Evolutionary conservation across 2,888 invertebrate genomes (phyloP).

Genomic region (Harpagoxenus sublaevis): DNA sequence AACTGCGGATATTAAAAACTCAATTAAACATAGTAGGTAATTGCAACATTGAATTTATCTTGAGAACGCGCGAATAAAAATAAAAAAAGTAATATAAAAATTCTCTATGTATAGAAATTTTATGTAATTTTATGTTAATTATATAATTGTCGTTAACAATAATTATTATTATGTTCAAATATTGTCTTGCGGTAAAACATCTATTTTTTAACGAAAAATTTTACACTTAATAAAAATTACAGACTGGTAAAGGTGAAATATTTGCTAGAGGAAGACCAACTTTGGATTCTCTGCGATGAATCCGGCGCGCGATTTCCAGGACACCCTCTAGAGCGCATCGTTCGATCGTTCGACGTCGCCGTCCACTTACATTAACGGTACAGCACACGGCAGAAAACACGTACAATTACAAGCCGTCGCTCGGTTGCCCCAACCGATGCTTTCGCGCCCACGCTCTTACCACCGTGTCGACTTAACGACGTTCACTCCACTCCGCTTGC

Average conservation of each 20-base stretch:
- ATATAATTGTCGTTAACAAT: neutral
- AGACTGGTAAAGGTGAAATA: neutral
- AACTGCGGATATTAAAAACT: neutral
- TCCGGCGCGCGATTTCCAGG: neutral
- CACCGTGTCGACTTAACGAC: conserved; percentile 64
- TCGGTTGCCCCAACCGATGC: conserved; percentile 69
- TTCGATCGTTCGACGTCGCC: conserved; percentile 53
- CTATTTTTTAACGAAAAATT: neutral
- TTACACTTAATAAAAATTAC: neutral
- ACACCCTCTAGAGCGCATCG: conserved; percentile 56
- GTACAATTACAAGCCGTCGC: conserved; percentile 71
- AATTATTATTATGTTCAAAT: neutral
- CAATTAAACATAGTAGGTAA: neutral
- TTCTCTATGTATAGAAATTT: too few species aligned
- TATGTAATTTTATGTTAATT: too few species aligned
- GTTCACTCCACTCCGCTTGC: conserved; percentile 18
- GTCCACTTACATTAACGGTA: conserved; percentile 76
- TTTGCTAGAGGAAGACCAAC: neutral
- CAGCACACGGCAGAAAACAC: conserved; percentile 61
- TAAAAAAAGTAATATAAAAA: neutral
- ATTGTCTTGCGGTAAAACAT: neutral
- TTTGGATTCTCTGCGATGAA: neutral
- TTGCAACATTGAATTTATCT: neutral
- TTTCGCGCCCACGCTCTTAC: conserved; percentile 71
- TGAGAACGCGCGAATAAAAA: neutral